phyloP scores from a whole-genome alignment of 1,140 invertebrate species.

The Hyles euphorbiae region DNA sequence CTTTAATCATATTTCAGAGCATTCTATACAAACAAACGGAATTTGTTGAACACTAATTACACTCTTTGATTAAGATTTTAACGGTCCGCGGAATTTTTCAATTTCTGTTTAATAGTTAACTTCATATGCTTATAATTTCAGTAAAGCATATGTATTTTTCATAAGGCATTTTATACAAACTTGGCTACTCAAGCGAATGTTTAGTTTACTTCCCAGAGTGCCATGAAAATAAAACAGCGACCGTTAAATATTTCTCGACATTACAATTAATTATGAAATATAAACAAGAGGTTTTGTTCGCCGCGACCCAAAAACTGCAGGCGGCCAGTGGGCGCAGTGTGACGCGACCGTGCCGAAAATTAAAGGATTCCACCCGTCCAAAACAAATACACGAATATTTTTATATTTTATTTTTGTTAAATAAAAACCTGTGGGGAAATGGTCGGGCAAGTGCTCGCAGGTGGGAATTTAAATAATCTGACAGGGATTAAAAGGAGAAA shows the following conservation, averaged over 20 bases:
- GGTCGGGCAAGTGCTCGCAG: conserved; percentile 56
- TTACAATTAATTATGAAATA: conserved; percentile 35
- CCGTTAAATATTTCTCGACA: conserved; percentile 25
- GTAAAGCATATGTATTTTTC: too few species aligned
- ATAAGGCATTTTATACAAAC: too few species aligned
- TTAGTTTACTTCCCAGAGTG: too few species aligned
- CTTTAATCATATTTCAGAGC: conserved; percentile 1
- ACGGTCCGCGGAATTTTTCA: not conserved
- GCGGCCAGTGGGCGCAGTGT: conserved; percentile 48
- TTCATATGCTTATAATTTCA: too few species aligned
- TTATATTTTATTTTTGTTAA: conserved; percentile 74
- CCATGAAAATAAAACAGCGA: too few species aligned
- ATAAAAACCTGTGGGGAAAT: conserved; percentile 58
- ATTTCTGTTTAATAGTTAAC: not conserved
- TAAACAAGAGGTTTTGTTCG: conserved; percentile 48
- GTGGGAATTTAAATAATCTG: conserved; percentile 76
- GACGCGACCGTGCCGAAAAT: conserved; percentile 67
- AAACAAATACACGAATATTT: conserved; percentile 73
- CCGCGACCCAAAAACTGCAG: conserved; percentile 57
- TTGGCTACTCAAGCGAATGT: too few species aligned
- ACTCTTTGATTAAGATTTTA: not conserved
- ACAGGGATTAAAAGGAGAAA: conserved; percentile 73
- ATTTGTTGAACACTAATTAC: not conserved
- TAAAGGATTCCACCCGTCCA: conserved; percentile 72
- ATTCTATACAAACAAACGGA: too few species aligned